phyloP scores from a whole-genome alignment of 2,113 vertebrate genomes.

The Caracal caracal region DNA sequence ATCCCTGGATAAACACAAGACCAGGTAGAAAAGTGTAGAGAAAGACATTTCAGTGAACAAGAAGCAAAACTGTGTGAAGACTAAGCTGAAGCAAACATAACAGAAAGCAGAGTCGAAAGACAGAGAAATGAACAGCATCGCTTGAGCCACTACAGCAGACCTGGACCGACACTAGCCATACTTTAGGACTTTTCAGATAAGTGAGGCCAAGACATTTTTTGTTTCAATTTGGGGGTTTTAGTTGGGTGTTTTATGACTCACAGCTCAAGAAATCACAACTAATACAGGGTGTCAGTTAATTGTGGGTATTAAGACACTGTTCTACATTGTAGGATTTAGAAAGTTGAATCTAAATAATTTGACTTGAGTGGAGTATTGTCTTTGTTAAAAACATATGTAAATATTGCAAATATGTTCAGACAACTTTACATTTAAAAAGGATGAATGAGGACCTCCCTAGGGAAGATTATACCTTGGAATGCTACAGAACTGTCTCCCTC shows the following conservation, averaged over 20 bases:
- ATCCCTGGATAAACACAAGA: neutral
- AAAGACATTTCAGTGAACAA: neutral
- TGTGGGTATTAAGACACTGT: neutral
- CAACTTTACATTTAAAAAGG: neutral
- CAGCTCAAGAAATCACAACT: neutral
- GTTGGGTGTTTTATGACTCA: neutral
- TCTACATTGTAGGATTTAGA: neutral
- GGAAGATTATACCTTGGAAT: conserved; percentile 4
- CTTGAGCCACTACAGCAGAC: neutral
- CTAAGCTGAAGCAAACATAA: neutral
- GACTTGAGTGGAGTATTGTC: neutral
- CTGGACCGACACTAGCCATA: neutral
- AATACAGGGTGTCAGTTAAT: neutral
- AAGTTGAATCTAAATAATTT: neutral
- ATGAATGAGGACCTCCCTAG: neutral
- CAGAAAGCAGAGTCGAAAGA: neutral
- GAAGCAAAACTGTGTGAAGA: neutral
- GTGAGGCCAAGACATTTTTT: neutral
- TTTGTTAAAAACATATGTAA: neutral
- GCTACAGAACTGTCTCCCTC: neutral
- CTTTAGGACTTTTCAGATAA: neutral
- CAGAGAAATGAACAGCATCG: neutral
- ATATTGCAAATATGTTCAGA: neutral
- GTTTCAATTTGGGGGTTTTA: neutral
- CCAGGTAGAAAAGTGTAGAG: neutral